Evolutionary conservation across 2,888 invertebrate species (phyloP).

Genomic region (Thysanoteuthis rhombus): DNA sequence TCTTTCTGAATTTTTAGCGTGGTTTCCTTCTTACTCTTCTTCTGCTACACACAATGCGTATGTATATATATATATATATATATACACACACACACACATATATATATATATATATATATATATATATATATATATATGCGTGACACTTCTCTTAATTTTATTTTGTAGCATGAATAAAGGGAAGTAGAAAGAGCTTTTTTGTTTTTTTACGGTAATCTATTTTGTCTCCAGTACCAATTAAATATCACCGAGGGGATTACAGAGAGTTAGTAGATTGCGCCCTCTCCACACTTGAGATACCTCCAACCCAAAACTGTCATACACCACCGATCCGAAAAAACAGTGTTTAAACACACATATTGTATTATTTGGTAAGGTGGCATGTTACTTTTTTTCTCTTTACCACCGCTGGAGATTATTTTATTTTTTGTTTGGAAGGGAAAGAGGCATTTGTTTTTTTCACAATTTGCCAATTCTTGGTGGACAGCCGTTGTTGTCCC

Average conservation of each 20-base stretch:
- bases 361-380: neutral
- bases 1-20: too few species aligned
- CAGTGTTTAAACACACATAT: neutral
- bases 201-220: neutral
- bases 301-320: neutral
- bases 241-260: neutral
- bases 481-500: conserved; percentile 1
- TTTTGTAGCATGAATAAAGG: neutral
- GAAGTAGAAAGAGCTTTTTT: neutral
- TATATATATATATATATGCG: neutral
- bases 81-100: too few species aligned
- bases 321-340: neutral
- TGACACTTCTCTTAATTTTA: neutral
- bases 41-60: too few species aligned
- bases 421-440: neutral
- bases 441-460: neutral
- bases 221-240: conserved; percentile 1
- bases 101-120: too few species aligned
- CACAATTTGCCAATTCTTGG: neutral
- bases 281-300: neutral
- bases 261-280: neutral
- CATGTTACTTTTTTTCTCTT: neutral
- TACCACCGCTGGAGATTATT: neutral
- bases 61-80: too few species aligned
- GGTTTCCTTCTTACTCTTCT: too few species aligned